phyloP scores from a whole-genome alignment of 1,140 invertebrate genomes.

The Psix sp. region DNA sequence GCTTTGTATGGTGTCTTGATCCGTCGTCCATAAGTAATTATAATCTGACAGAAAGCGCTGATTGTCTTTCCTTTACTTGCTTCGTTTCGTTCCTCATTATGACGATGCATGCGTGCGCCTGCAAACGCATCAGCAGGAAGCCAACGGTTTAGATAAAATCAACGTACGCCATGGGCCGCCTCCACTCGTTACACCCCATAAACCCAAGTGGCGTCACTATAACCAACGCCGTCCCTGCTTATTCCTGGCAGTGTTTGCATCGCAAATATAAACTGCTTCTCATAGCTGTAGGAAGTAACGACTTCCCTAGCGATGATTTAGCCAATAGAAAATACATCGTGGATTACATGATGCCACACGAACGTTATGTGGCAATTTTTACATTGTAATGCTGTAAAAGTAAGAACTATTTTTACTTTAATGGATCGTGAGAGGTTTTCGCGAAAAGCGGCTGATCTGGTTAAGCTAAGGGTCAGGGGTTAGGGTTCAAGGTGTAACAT shows the following conservation, averaged over 20 bases:
- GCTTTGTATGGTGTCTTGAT: background rate
- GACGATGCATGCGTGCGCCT: conserved; percentile 59
- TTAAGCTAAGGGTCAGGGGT: no score
- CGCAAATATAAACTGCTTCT: conserved; percentile 35
- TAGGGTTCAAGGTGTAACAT: no score
- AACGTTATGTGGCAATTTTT: no score
- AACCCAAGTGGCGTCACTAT: conserved; percentile 69
- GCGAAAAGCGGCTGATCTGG: background rate
- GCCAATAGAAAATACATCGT: no score
- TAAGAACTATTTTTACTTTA: conserved; percentile 9
- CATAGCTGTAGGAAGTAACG: conserved; percentile 33
- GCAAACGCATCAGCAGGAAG: conserved; percentile 66
- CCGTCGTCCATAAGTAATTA: conserved; percentile 19
- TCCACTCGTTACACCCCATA: conserved; percentile 73
- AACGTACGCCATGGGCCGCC: conserved; percentile 59
- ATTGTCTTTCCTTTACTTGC: conserved; percentile 29
- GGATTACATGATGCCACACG: no score
- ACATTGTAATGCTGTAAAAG: no score
- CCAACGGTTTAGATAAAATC: conserved; percentile 75
- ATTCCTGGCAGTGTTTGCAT: conserved; percentile 51
- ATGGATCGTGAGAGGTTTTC: conserved; percentile 15
- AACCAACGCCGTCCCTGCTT: conserved; percentile 68
- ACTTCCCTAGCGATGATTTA: conserved; percentile 25
- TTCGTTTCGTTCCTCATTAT: conserved; percentile 65
- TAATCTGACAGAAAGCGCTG: conserved; percentile 5